These are phyloP conservation scores for Manduca sexta DNA, from an alignment of 1,140 invertebrate genomes.

Conservation along the genomic window DNA sequence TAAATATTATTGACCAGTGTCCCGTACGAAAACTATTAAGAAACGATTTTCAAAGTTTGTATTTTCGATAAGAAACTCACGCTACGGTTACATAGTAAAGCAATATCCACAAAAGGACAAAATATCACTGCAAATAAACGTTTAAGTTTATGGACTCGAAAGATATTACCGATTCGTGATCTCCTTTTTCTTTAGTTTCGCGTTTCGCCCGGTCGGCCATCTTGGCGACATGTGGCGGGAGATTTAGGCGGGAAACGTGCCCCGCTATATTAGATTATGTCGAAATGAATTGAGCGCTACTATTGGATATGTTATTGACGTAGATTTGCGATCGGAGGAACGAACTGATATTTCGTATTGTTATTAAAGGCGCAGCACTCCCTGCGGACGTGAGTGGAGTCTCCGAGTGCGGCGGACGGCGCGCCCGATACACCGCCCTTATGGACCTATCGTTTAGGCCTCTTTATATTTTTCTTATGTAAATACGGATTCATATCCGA, in stretches of 20 bases:
- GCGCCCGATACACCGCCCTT: slow-evolving; percentile 53
- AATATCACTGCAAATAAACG: slow-evolving; percentile 72
- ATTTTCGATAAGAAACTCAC: not conserved
- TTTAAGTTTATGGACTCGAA: slow-evolving; percentile 72
- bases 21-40: no score
- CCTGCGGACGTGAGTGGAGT: slow-evolving; percentile 57
- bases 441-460: slow-evolving; percentile 68
- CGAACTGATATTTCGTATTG: slow-evolving; percentile 73
- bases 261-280: slow-evolving; percentile 69
- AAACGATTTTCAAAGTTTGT: no score
- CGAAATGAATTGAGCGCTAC: slow-evolving; percentile 72
- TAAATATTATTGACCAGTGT: no score
- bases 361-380: slow-evolving; percentile 63
- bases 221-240: slow-evolving; percentile 72
- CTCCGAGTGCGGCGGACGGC: slow-evolving; percentile 30
- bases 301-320: slow-evolving; percentile 74
- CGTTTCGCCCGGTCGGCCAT: slow-evolving; percentile 66
- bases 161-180: slow-evolving; percentile 73
- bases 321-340: slow-evolving; percentile 73
- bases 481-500: slow-evolving; percentile 71
- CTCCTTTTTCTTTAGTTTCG: slow-evolving; percentile 69
- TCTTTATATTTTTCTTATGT: slow-evolving; percentile 73
- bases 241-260: slow-evolving; percentile 71
- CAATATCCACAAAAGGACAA: slow-evolving; percentile 69
- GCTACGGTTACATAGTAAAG: slow-evolving; percentile 35